Conservation (phyloP, 2,888 invertebrate species). For the Sinodicranocentrus sp. region DNA sequence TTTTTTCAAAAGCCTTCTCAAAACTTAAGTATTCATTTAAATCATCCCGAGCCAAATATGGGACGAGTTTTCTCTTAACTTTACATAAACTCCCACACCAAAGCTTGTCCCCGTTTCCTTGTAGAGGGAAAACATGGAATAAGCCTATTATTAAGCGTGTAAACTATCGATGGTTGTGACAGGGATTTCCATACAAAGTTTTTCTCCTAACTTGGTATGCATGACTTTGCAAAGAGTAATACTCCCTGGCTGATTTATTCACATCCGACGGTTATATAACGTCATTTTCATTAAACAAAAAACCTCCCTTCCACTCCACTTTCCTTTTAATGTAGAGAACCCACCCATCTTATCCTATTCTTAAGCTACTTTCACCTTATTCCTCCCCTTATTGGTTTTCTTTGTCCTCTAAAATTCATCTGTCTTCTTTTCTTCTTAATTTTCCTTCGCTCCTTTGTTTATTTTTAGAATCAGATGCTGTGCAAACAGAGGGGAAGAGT, state of each 20-base stretch:
- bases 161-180: slow-evolving; percentile 29
- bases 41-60: slow-evolving; percentile 44
- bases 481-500: not conserved
- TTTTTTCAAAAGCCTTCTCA: not conserved
- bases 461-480: slow-evolving; percentile 48
- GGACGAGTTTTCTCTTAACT: not conserved
- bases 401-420: slow-evolving; percentile 35
- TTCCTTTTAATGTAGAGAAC: slow-evolving; percentile 11
- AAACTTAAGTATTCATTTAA: slow-evolving; percentile 53
- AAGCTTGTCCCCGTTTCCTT: not conserved
- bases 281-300: slow-evolving; percentile 46
- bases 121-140: not conserved
- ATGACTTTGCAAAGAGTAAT: slow-evolving; percentile 2
- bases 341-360: slow-evolving; percentile 17
- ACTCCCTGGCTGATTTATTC: slow-evolving; percentile 24
- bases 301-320: not conserved
- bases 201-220: slow-evolving; percentile 4
- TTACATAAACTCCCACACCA: not conserved
- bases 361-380: not conserved
- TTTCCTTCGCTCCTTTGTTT: slow-evolving; percentile 41
- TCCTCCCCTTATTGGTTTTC: slow-evolving; percentile 22
- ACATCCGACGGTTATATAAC: slow-evolving; percentile 17
- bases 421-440: slow-evolving; percentile 29
- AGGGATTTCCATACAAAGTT: slow-evolving; percentile 3
- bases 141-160: slow-evolving; percentile 21